phyloP scores from a whole-genome alignment of 1,140 invertebrate species.

The Dendroctonus ponderosae region DNA sequence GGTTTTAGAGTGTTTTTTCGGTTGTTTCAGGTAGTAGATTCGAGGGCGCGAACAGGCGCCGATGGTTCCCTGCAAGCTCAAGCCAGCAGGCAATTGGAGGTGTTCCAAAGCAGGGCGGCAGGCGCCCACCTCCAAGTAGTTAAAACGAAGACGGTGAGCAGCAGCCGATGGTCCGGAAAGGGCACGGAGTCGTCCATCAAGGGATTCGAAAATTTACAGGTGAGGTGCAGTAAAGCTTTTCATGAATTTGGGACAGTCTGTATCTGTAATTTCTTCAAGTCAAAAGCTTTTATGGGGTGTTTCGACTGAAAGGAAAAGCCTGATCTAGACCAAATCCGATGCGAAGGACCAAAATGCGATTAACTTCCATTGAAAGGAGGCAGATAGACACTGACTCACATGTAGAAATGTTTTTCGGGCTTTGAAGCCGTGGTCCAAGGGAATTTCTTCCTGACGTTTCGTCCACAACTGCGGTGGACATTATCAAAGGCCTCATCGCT shows the following conservation, averaged over 20 bases:
- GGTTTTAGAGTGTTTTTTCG: neutral
- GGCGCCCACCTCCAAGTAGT: constrained; percentile 56
- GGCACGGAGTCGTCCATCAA: constrained; percentile 39
- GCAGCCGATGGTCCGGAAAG: constrained; percentile 53
- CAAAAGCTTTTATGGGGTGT: too few species aligned
- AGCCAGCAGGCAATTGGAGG: constrained; percentile 56
- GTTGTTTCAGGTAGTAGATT: constrained; percentile 55
- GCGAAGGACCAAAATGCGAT: too few species aligned
- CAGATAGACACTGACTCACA: too few species aligned
- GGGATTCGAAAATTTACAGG: constrained; percentile 47
- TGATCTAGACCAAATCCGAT: too few species aligned
- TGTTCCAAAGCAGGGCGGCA: constrained; percentile 53
- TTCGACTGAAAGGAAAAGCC: too few species aligned
- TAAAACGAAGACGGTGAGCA: constrained; percentile 55
- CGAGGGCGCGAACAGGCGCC: constrained; percentile 50
- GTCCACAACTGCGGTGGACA: too few species aligned
- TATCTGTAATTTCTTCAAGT: too few species aligned
- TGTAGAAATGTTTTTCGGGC: too few species aligned
- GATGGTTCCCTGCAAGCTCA: constrained; percentile 51
- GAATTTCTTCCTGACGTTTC: too few species aligned
- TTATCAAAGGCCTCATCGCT: too few species aligned
- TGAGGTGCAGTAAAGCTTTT: constrained; percentile 26
- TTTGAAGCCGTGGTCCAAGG: too few species aligned
- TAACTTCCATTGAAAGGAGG: too few species aligned
- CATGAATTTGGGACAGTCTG: neutral